Conservation (phyloP, 53 echinoderm and acorn worm species). For the Actinopyga echinites region DNA sequence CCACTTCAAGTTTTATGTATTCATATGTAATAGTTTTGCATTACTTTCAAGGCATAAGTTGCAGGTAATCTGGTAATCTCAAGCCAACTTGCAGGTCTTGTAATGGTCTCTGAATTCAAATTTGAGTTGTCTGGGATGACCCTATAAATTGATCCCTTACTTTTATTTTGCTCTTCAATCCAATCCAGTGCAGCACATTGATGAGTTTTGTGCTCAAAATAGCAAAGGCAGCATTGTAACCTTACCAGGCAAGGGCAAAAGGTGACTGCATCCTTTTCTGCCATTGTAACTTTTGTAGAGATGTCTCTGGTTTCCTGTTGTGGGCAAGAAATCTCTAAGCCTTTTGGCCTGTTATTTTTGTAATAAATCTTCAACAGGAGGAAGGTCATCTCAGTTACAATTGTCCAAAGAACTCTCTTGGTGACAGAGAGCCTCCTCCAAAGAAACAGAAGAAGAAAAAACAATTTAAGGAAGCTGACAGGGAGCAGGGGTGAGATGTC, state of each 20-base stretch:
- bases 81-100: too few species aligned
- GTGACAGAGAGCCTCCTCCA: slow-evolving; percentile 91
- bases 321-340: neutral
- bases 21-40: too few species aligned
- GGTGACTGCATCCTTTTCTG: neutral
- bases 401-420: slow-evolving; percentile 89
- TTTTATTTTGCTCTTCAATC: too few species aligned
- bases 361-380: slow-evolving; percentile 52
- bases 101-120: too few species aligned
- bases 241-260: neutral
- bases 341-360: neutral
- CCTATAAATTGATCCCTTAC: too few species aligned
- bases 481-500: neutral
- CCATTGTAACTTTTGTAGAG: neutral
- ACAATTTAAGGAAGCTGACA: slow-evolving; percentile 43
- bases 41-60: too few species aligned
- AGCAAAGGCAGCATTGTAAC: too few species aligned
- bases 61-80: too few species aligned
- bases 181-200: too few species aligned
- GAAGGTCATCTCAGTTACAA: slow-evolving; percentile 92
- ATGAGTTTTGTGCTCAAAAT: too few species aligned
- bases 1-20: too few species aligned
- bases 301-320: neutral
- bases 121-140: too few species aligned
- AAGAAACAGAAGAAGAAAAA: slow-evolving; percentile 94